Evolutionary conservation across 2,797 vertebrate genomes (phyloP), one percentile per base, ranked within the genome.

Genomic region (Danio choprae): DNA sequence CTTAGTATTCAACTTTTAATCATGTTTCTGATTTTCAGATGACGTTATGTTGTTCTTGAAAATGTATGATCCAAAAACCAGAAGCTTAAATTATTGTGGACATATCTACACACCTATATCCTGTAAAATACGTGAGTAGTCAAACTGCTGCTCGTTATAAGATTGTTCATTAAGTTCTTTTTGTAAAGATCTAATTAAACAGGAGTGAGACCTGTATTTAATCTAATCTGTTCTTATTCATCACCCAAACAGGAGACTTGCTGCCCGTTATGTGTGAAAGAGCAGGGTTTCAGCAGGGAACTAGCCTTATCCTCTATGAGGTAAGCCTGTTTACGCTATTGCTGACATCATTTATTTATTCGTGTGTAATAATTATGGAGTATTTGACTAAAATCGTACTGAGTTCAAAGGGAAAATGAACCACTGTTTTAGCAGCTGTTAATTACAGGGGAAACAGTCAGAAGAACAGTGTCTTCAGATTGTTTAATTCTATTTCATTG

Each of bases 231-330:
- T 55, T 56, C 7, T 67, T 40, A 58, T 56, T 29, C 29, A n/a
- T 67, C 3, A 50, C n/a, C 8, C 7, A 10, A 86, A 84, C 85
- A 99, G 98, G 98, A 95, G 98, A 99, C 93, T 94, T 99, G 92
- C 95, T 99, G 90, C 96, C 96, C 64, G 95, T 99, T 92, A 99
- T 99, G 98, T 99, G 98, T 93, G 97, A 99, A 93, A 95, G 98
- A 96, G 98, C 98, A 94, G 98, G 98, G 93, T 99, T 99, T 95
- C 95, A 96, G 95, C 98, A 97, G 94, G 97, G 98, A 94, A 98
- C 96, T 94, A 98, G 94, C 93, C 97, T 99, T 99, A 97, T 99
- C 98, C 98, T 99, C 98, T 99, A 99, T 99, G 98, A 99, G 98
- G 98, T 97, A 87, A 89, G 81, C 71, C 51, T 72, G 18, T 13